phyloP scores from a whole-genome alignment of 1,140 invertebrate species.

The Sminthurinus signatus region DNA sequence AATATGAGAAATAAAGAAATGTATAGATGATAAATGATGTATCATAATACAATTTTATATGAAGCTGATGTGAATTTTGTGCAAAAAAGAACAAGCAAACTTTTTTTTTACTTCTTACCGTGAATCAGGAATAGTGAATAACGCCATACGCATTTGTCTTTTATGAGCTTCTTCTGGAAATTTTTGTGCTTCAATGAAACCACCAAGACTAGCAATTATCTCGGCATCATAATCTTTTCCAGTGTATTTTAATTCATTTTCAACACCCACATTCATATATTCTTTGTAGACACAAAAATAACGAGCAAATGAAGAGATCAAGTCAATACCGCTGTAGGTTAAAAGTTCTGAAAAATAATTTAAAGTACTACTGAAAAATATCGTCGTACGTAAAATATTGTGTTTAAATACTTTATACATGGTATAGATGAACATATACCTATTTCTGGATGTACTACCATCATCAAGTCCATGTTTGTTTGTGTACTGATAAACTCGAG shows the following conservation, averaged over 20 bases:
- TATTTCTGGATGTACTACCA: slow-evolving; percentile 4
- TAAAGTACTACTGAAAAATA: too few species aligned
- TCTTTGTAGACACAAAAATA: slow-evolving; percentile 31
- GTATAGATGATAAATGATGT: too few species aligned
- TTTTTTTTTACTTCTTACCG: too few species aligned
- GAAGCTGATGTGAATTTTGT: too few species aligned
- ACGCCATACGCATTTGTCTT: neutral
- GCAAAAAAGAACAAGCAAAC: too few species aligned
- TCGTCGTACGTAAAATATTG: too few species aligned
- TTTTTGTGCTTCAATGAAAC: slow-evolving; percentile 16
- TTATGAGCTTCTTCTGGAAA: slow-evolving; percentile 16
- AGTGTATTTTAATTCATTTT: neutral
- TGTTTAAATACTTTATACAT: too few species aligned
- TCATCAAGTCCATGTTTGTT: slow-evolving; percentile 12
- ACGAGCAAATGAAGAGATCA: slow-evolving; percentile 5
- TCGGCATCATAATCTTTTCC: neutral
- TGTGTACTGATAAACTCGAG: neutral
- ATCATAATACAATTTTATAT: too few species aligned
- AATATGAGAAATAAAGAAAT: too few species aligned
- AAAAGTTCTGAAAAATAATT: too few species aligned
- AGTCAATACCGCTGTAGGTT: slow-evolving; percentile 17
- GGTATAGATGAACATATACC: too few species aligned
- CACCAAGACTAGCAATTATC: slow-evolving; percentile 3
- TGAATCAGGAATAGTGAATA: slow-evolving; percentile 23
- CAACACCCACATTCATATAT: slow-evolving; percentile 16